Percentiles rank a stretch among this genome's conserved stretches.
Evolutionary conservation across 2,797 vertebrate species (phyloP).

Genomic region (Gila robusta): DNA sequence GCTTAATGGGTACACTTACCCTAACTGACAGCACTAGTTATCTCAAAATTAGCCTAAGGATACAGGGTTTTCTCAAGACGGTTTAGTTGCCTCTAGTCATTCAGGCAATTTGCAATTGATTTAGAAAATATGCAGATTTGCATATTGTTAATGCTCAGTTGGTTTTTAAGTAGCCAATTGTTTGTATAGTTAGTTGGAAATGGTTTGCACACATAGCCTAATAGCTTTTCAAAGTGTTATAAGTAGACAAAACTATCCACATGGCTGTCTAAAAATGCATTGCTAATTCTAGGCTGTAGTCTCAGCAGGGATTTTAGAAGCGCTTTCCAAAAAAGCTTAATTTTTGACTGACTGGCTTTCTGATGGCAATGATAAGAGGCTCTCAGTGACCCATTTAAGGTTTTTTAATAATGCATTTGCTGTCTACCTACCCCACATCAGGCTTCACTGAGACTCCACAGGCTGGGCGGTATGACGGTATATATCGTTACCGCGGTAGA

Average conservation of each 20-base stretch:
- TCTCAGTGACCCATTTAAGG: slow-evolving; percentile 44
- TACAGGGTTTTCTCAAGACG: no score
- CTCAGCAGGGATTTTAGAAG: slow-evolving; percentile 24
- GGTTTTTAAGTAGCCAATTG: not conserved
- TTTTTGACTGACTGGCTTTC: slow-evolving; percentile 46
- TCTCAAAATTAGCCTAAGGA: no score
- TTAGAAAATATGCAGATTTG: not conserved
- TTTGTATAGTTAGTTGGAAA: not conserved
- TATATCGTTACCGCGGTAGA: no score
- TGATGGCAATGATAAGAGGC: slow-evolving; percentile 33
- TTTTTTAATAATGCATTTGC: slow-evolving; percentile 59
- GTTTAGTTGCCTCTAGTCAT: no score
- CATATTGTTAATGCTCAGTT: not conserved
- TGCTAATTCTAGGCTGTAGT: slow-evolving; percentile 17
- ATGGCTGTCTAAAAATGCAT: not conserved
- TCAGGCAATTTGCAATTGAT: not conserved
- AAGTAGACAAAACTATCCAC: not conserved
- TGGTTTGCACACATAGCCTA: slow-evolving; percentile 6
- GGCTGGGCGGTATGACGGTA: no score
- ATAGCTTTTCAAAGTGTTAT: not conserved
- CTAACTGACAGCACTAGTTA: no score
- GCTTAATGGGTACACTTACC: no score
- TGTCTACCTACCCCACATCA: slow-evolving; percentile 49
- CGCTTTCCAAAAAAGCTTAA: slow-evolving; percentile 1
- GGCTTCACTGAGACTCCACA: slow-evolving; percentile 38